Evolutionary conservation across 2,888 invertebrate species (phyloP), one percentile per base, ranked within the genome.

Genomic region (Nudaria mundana): DNA sequence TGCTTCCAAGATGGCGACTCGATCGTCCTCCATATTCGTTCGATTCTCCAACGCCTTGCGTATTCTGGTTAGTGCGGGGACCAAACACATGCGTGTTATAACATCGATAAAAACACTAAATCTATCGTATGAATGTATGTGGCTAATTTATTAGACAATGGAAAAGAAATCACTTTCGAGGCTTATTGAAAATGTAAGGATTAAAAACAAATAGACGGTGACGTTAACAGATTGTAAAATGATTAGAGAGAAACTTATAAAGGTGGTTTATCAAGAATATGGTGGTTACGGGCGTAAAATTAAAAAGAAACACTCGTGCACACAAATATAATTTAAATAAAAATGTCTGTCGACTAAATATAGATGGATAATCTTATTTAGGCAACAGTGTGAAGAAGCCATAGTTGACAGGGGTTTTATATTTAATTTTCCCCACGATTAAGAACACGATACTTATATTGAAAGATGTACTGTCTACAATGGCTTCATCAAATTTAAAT

Each of bases 11-110:
- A 96, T 94, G 84, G 96, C 95, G 88, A 99, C 98, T 85, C 98
- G 94, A 90, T 99, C 99, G 81, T 99, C 99, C 91, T 99, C 99
- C 95, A 98, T 97, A 90, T 97, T 98, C 89, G 97, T 95, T 90
- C 98, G 94, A 91, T 98, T 99, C 92, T 99, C 98, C 91, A 99
- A 92, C 77, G 97, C 97, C 94, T 98, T 97, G 90, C 98, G 94
- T 93, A 97, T 96, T 93, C 97, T 97, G 90, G 77, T 87, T 88
- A 87, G 86, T 87, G 82, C 81, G 80, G 84, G 77, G 77, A 83
- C 66, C 87, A 88, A 86, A 88, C 87, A 87, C 88, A 86, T 87
- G 87, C 88, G 71, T 82, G 87, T 87, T 87, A 87, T 66, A 82
- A 86, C 86, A 85, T 73, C 78, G 77, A 84, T 71, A 63, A 52